A percentile compares a stretch with the other conserved stretches of the same genome.
Evolutionary conservation across 1,140 invertebrate genomes (phyloP).

Genomic region (Mycetomoellerius zeteki): DNA sequence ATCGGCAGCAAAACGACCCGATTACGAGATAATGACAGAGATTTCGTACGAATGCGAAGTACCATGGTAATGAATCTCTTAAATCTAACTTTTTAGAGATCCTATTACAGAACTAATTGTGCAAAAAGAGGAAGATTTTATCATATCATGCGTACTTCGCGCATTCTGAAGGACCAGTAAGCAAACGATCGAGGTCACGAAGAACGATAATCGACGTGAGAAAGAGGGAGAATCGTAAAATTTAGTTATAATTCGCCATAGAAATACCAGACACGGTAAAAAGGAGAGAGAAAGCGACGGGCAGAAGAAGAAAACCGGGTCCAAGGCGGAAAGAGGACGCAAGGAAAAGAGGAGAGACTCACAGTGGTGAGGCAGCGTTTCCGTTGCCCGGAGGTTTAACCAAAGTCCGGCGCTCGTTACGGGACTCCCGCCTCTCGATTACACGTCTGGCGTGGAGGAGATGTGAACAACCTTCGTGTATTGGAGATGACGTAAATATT

Average conservation of each 20-base stretch:
- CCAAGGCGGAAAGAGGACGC: constrained; percentile 23
- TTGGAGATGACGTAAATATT: constrained; percentile 81
- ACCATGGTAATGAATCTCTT: constrained; percentile 56
- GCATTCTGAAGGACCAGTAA: constrained; percentile 2
- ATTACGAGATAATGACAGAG: constrained; percentile 50
- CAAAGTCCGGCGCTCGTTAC: constrained; percentile 76
- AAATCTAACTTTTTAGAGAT: constrained; percentile 56
- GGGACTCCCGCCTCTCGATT: constrained; percentile 73
- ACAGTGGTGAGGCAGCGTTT: constrained; percentile 40
- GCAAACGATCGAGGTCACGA: constrained; percentile 26
- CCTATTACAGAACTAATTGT: constrained; percentile 46
- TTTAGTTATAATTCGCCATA: constrained; percentile 50
- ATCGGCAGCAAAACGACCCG: constrained; percentile 34
- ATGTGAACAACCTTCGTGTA: constrained; percentile 80
- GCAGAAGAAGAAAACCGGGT: constrained; percentile 4
- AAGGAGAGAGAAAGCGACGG: constrained; percentile 34
- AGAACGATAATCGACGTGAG: constrained; percentile 49
- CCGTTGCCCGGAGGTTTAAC: constrained; percentile 58
- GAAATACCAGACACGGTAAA: constrained; percentile 24
- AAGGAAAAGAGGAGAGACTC: constrained; percentile 17
- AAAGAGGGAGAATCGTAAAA: constrained; percentile 30
- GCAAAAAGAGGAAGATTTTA: constrained; percentile 29
- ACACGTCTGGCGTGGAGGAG: constrained; percentile 71
- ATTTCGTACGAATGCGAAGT: constrained; percentile 37
- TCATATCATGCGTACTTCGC: constrained; percentile 24